Evolutionary conservation across 1,140 invertebrate genomes (phyloP).

Genomic region (Andricus grossulariae): DNA sequence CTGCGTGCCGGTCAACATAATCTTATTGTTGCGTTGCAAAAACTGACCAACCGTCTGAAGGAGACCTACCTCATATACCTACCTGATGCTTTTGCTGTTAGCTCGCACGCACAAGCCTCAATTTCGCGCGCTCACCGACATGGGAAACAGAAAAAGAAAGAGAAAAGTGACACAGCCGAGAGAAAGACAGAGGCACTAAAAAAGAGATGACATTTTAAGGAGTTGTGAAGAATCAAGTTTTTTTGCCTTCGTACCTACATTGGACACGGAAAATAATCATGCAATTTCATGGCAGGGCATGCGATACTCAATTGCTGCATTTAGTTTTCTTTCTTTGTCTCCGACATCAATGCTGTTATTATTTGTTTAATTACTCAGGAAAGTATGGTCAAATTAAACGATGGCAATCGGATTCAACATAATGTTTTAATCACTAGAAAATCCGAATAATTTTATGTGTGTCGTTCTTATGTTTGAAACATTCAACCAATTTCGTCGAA

Average conservation of each 20-base stretch:
- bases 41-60: constrained; percentile 38
- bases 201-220: constrained; percentile 30
- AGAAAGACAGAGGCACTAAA: constrained; percentile 13
- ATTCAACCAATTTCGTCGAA: neutral
- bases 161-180: constrained; percentile 27
- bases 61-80: constrained; percentile 32
- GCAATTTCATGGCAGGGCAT: constrained; percentile 17
- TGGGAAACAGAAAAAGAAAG: constrained; percentile 4
- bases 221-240: constrained; percentile 37
- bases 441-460: neutral
- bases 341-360: neutral
- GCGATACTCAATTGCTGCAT: constrained; percentile 31
- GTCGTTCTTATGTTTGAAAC: neutral
- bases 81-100: neutral
- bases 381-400: no score
- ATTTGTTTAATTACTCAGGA: no score
- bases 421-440: no score
- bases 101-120: constrained; percentile 21
- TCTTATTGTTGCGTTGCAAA: constrained; percentile 55
- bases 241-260: constrained; percentile 5
- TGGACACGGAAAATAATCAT: constrained; percentile 30
- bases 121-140: constrained; percentile 14
- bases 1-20: constrained; percentile 38
- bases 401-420: no score
- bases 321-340: constrained; percentile 5